phyloP scores from a whole-genome alignment of 1,140 invertebrate species.

The Ostrea denselamellosa region DNA sequence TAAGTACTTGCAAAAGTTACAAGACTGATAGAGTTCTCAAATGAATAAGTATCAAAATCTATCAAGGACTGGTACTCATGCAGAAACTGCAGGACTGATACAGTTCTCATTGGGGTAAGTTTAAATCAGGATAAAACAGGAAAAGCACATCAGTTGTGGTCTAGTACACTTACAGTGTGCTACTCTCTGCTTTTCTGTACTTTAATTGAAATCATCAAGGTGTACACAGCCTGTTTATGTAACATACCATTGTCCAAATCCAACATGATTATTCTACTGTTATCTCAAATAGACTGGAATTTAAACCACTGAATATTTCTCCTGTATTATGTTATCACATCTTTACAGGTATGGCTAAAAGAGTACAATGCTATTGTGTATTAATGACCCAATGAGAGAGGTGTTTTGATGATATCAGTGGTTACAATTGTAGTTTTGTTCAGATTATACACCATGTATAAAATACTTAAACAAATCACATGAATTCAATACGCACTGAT shows the following conservation, averaged over 20 bases:
- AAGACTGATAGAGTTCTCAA: too few relatives aligned
- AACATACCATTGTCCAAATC: neutral
- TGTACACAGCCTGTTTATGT: neutral
- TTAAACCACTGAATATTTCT: neutral
- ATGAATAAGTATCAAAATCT: too few relatives aligned
- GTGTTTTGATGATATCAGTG: neutral
- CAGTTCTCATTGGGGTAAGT: too few relatives aligned
- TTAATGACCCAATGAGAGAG: neutral
- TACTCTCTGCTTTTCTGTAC: too few relatives aligned
- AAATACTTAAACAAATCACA: neutral
- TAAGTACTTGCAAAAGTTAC: too few relatives aligned
- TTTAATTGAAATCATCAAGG: too few relatives aligned
- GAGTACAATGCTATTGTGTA: neutral
- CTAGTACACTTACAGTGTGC: too few relatives aligned
- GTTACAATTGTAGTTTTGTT: neutral
- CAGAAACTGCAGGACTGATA: too few relatives aligned
- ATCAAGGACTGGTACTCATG: too few relatives aligned
- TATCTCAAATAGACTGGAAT: slow-evolving; percentile 6
- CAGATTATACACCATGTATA: neutral
- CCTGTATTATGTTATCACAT: neutral
- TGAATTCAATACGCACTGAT: slow-evolving; percentile 5
- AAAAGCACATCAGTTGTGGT: too few relatives aligned
- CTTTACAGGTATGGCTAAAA: neutral
- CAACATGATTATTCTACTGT: neutral
- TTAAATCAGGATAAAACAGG: too few relatives aligned